phyloP scores from a whole-genome alignment of 2,113 vertebrate species.

The Lagopus muta region DNA sequence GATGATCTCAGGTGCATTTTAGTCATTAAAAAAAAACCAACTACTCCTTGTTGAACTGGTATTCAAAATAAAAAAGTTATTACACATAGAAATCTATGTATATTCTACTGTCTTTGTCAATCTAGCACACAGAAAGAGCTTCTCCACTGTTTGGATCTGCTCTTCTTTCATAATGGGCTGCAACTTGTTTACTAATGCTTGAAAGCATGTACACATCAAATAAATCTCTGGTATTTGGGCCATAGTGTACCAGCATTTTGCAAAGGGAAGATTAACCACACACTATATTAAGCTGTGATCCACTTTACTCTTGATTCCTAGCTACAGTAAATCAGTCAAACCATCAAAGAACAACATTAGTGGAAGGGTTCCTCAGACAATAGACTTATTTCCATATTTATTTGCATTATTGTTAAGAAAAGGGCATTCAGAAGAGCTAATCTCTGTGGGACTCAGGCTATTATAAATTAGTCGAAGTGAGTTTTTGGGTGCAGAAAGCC shows the following conservation, averaged over 20 bases:
- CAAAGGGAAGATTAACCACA: constrained; percentile 63
- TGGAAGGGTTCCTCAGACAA: constrained; percentile 22
- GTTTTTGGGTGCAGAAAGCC: constrained; percentile 23
- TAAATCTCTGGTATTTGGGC: constrained; percentile 72
- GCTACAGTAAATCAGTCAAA: constrained; percentile 39
- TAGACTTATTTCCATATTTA: constrained; percentile 45
- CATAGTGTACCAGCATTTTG: constrained; percentile 69
- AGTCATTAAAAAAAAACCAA: background rate
- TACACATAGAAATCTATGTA: background rate
- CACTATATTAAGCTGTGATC: constrained; percentile 35
- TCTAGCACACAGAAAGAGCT: background rate
- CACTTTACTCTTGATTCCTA: constrained; percentile 59
- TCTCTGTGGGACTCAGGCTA: background rate
- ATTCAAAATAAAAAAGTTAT: background rate
- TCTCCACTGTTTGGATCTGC: constrained; percentile 12
- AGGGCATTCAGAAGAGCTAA: constrained; percentile 41
- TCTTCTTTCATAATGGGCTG: constrained; percentile 71
- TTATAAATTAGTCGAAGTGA: constrained; percentile 18
- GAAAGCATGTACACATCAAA: constrained; percentile 70
- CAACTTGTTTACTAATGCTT: constrained; percentile 66
- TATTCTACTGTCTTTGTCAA: background rate
- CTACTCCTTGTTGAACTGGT: background rate
- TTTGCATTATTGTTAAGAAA: constrained; percentile 42
- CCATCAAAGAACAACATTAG: constrained; percentile 57
- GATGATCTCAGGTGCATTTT: background rate